Base-by-base conservation (phyloP, 2,797 vertebrate genomes). In the Clamator glandarius region DNA sequence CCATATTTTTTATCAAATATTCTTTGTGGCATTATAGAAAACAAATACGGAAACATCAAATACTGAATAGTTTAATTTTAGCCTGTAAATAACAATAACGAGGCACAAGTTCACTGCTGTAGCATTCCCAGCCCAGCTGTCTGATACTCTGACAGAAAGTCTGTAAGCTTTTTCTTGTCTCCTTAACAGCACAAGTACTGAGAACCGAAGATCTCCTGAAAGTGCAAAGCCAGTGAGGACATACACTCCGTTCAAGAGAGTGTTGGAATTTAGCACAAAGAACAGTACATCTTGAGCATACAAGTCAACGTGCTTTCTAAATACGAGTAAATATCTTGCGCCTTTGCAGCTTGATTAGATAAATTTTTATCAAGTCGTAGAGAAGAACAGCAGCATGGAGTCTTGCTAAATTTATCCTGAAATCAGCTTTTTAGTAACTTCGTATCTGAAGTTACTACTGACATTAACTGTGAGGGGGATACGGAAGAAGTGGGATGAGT, bases 201-300 rank as follows among this genome's bases (percentile, higher is more conserved):
- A 92, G 41, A 76, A 67, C 28, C 84, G 41, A 84, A 75, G 79
- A 68, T 77, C 91, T 87, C 84, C 93, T 15, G 97, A 96, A 54
- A 96, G 93, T 0, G 26, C 87, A 1, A 96, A 97, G 96, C 97
- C 97, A 3, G 86, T 95, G 63, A 97, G 95, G 90, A 97, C 97
- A 20, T 98, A 98, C 92, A 98, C 98, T 2, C 99, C 99, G 0
- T 99, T 99, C 96, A 98, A 98, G 94, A 98, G 98, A 92, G 98
- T 99, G 64, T 96, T 99, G 98, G 99, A 99, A 94, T 97, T 98
- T 1, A 98, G 98, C 55, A 91, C 97, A 29, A 98, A 98, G 48
- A 98, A 90, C 93, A 87, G 70, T 12, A 88, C 84, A 6, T 97
- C 97, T 36, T 97, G 97, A 93, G 88, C 55, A 8, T 26, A 28